Base-by-base conservation (phyloP, 2,113 vertebrate species). In the Daphoenositta chrysoptera region DNA sequence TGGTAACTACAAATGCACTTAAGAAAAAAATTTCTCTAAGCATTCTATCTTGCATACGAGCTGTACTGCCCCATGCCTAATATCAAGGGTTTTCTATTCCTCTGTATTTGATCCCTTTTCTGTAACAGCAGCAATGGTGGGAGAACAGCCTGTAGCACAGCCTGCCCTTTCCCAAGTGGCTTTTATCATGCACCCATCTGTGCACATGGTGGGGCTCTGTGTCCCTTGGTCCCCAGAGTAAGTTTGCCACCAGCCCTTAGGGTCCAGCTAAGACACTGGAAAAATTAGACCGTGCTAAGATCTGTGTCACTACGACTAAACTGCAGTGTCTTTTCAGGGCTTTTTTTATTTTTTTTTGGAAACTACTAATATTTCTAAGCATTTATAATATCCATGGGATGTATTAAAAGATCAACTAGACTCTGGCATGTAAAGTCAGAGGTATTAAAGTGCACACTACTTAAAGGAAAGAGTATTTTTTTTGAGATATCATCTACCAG, bases 401-500 rank as follows among this genome's bases (percentile, higher is more conserved):
- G 6, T 37, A 56, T 84, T 88, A 42, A 57, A 90, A 94, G 42
- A 77, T 30, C 77, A 60, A 22, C 58, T 69, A 54, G 39, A 88
- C 10, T 61, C 40, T 68, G 75, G 5, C 24, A 80, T 23, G 40
- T 83, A 68, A 44, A 94, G 50, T 31, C 40, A 65, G 66, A 95
- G 78, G 8, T 88, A 83, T 87, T 93, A 81, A 83, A 89, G 86
- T 30, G 26, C 75, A 60, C 10, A 37, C 23, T 78, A 40, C 82
- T 86, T 90, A 89, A 91, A 10, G 89, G 50, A 69, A 87, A 93
- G 2, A 83, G 50, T 39, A 71, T 71, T 68, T 96, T 88, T 75
- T 65, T 66, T 65, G 65, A 91, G 50, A 90, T 13, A 19, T 28
- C 18, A 4, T 78, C 76, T 83, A 72, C 14, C 60, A 90, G 72